Conservation (phyloP, 2,888 invertebrate species). For the Norana najaformis region DNA sequence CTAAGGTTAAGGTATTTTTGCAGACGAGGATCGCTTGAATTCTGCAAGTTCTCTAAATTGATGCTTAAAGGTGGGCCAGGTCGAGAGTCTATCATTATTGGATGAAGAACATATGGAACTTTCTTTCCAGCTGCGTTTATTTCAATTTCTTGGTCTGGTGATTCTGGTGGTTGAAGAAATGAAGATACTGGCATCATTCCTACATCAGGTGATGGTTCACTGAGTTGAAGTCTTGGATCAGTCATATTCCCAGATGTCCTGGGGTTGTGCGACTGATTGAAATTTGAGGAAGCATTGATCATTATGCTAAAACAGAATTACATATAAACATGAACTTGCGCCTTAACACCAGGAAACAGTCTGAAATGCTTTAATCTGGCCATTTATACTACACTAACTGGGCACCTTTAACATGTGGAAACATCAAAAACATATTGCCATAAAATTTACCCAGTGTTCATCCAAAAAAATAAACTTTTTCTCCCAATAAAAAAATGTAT, state of each 20-base stretch:
- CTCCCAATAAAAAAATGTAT: too few relatives aligned
- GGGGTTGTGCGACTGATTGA: constrained; percentile 21
- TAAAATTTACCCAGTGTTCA: too few relatives aligned
- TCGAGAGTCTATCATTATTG: background rate
- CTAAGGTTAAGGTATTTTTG: constrained; percentile 16
- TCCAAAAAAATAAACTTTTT: too few relatives aligned
- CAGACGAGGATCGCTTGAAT: constrained; percentile 21
- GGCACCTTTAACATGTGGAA: too few relatives aligned
- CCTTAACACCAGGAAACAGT: too few relatives aligned
- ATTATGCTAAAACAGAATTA: constrained; percentile 9
- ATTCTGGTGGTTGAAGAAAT: constrained; percentile 10
- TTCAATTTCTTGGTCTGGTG: constrained; percentile 25
- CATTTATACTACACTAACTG: too few relatives aligned
- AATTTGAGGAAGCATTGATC: background rate
- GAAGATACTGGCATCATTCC: background rate
- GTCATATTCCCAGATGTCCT: background rate
- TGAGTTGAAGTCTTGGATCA: constrained; percentile 20
- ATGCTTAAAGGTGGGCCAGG: constrained; percentile 20
- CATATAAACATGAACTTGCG: background rate
- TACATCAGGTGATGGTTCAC: constrained; percentile 10
- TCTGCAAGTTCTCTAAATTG: background rate
- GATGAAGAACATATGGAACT: constrained; percentile 7
- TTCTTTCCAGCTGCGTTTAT: constrained; percentile 24
- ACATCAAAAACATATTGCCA: too few relatives aligned
- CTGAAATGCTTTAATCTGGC: too few relatives aligned